Evolutionary conservation across 2,888 invertebrate genomes (phyloP).

Genomic region (Lepidonotus clava): DNA sequence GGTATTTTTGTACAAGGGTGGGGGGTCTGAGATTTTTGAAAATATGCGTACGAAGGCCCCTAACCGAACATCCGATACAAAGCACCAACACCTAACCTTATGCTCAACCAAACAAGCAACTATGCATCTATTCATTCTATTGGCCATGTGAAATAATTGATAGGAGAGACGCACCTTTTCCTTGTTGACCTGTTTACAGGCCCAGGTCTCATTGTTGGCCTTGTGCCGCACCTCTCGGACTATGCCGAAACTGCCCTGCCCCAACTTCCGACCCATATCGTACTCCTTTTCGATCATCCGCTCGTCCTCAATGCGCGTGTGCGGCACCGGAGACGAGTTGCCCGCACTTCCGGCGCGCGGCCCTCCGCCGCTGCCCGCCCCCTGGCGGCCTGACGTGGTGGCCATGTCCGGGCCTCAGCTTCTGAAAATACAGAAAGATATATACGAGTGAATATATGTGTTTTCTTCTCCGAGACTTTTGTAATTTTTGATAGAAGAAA

Average conservation of each 20-base stretch:
- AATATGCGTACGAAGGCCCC: no score
- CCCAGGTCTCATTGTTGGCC: constrained; percentile 73
- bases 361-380: neutral
- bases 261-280: constrained; percentile 74
- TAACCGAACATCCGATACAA: no score
- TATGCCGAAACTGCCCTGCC: constrained; percentile 79
- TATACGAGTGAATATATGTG: neutral
- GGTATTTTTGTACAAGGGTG: no score
- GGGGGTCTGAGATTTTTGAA: no score
- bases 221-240: constrained; percentile 74
- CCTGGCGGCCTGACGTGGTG: neutral
- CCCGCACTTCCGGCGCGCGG: constrained; percentile 58
- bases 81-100: no score
- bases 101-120: no score
- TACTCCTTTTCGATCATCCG: constrained; percentile 73
- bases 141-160: neutral
- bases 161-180: constrained; percentile 74
- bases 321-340: constrained; percentile 70
- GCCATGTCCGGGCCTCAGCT: neutral
- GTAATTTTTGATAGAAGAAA: no score
- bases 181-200: constrained; percentile 79
- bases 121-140: no score
- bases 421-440: neutral
- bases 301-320: constrained; percentile 77
- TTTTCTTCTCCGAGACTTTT: no score